These are phyloP conservation scores for Oryzias melastigma DNA, from an alignment of 2,113 vertebrate genomes.

Conservation along the genomic window DNA sequence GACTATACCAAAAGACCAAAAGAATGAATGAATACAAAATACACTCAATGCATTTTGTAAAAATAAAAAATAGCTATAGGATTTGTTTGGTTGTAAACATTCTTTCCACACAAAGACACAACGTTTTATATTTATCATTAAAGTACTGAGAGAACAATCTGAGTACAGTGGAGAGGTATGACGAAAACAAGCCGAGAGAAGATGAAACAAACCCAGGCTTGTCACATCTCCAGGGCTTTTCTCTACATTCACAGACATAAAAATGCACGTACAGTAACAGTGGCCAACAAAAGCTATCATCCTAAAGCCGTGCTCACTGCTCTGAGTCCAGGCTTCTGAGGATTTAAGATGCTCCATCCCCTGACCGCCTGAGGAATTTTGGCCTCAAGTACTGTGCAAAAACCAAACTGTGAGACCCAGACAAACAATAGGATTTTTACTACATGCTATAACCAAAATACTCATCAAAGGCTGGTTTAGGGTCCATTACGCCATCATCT, in stretches of 20 bases:
- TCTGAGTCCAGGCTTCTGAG: conserved; percentile 11
- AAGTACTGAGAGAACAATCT: not conserved
- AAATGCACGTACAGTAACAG: conserved; percentile 12
- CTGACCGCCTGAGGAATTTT: conserved; percentile 34
- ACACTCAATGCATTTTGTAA: too few relatives aligned
- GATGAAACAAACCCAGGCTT: not conserved
- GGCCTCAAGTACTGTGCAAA: conserved; percentile 12
- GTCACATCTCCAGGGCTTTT: conserved; percentile 21
- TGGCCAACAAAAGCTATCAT: conserved; percentile 37
- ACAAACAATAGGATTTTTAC: too few relatives aligned
- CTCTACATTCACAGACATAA: conserved; percentile 11
- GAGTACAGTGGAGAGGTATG: not conserved
- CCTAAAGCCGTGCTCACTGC: conserved; percentile 23
- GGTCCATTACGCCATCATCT: conserved; percentile 29
- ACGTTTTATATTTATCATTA: too few relatives aligned
- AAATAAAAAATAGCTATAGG: too few relatives aligned
- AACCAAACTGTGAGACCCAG: not conserved
- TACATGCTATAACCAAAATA: too few relatives aligned
- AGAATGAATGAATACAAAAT: too few relatives aligned
- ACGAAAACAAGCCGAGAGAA: conserved; percentile 6
- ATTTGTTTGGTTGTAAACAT: too few relatives aligned
- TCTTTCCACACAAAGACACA: too few relatives aligned
- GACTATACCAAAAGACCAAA: too few relatives aligned
- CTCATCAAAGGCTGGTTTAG: conserved; percentile 23
- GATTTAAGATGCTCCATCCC: conserved; percentile 24